Conservation (phyloP, 2,888 invertebrate species). For the Orthonevra nobilis region DNA sequence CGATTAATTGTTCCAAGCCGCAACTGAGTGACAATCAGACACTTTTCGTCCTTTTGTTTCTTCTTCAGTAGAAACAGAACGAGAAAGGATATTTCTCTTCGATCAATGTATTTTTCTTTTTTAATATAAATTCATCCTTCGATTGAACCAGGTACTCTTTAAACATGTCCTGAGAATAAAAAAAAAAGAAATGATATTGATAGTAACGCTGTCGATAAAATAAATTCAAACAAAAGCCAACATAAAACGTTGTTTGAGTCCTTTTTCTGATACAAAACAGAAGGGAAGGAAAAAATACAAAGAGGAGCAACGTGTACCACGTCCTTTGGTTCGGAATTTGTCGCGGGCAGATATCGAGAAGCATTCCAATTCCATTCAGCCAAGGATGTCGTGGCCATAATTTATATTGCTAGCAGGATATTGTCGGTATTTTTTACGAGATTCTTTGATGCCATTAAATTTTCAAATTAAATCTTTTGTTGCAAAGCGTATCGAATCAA, state of each 20-base stretch:
- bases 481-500: slow-evolving; percentile 55
- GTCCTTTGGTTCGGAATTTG: slow-evolving; percentile 26
- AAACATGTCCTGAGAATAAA: neutral
- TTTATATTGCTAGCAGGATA: slow-evolving; percentile 50
- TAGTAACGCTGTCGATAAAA: slow-evolving; percentile 11
- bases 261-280: slow-evolving; percentile 13
- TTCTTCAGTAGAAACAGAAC: too few relatives aligned
- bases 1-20: slow-evolving; percentile 18
- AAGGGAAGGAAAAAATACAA: neutral
- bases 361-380: slow-evolving; percentile 19
- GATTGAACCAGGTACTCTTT: neutral
- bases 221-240: slow-evolving; percentile 9
- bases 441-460: slow-evolving; percentile 57
- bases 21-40: neutral
- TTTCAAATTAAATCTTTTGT: slow-evolving; percentile 65
- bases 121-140: neutral
- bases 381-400: slow-evolving; percentile 48
- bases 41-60: too few relatives aligned
- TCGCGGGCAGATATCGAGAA: slow-evolving; percentile 24
- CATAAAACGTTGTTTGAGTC: slow-evolving; percentile 15
- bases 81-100: neutral
- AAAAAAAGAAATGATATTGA: neutral
- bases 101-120: neutral
- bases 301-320: slow-evolving; percentile 3
- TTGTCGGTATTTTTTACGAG: slow-evolving; percentile 34